Evolutionary conservation across 2,797 vertebrate genomes (phyloP).

Genomic region (Echeneis naucrates): DNA sequence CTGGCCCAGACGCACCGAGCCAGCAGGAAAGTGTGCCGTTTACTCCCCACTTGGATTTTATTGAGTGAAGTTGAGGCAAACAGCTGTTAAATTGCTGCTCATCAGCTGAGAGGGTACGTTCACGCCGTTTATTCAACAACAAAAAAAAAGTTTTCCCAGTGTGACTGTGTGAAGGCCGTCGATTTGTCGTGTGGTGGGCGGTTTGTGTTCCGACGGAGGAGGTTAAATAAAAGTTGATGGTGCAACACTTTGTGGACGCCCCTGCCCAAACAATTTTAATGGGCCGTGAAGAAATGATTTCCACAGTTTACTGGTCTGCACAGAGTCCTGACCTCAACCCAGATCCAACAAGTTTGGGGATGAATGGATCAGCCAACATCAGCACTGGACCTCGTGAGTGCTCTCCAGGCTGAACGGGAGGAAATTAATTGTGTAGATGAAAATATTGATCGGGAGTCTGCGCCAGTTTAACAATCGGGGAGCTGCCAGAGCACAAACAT

Average conservation of each 20-base stretch:
- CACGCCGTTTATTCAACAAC: neutral
- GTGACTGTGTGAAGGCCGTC: neutral
- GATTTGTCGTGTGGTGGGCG: neutral
- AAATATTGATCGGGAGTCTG: too few species aligned
- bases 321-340: neutral
- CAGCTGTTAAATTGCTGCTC: neutral
- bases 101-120: neutral
- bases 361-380: constrained; percentile 1
- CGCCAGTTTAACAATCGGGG: too few species aligned
- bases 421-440: neutral
- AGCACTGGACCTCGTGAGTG: neutral
- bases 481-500: too few species aligned
- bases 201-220: neutral
- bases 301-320: neutral
- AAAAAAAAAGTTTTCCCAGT: neutral
- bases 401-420: neutral
- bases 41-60: neutral
- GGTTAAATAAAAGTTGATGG: constrained; percentile 3
- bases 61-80: neutral
- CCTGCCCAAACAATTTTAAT: neutral
- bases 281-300: neutral
- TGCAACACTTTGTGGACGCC: neutral
- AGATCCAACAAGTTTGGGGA: neutral
- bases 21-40: too few species aligned
- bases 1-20: too few species aligned